Evolutionary conservation across 2,113 vertebrate species (phyloP), one percentile per base, ranked within the genome.

Genomic region (Epinephelus lanceolatus): DNA sequence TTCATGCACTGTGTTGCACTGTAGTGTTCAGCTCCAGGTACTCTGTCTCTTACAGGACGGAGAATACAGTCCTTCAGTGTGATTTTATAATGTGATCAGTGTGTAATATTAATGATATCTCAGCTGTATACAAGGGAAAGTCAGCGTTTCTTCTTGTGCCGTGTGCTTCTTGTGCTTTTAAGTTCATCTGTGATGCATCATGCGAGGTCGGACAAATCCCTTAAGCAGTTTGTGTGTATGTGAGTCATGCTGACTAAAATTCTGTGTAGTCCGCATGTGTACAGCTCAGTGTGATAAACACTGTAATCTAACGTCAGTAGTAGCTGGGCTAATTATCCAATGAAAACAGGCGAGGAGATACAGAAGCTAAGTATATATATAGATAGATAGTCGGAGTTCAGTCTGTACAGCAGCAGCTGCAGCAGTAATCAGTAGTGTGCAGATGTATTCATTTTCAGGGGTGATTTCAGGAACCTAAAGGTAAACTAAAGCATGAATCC

Each of bases 201-300:
- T 14, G n/a, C 23, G 4, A 76, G 14, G 62, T 51, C 2, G 8
- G 49, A 56, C 4, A 17, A n/a, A 25, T 42, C 52, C 37, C 53
- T 57, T 71, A 10, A 45, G 70, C 37, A n/a, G 7, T 40, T 3
- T 71, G 21, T 19, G 23, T 40, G 69, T 42, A 6, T 25, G 52
- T 40, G 49, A 40, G 73, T 83, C 40, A 37, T 45, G 42, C 42
- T 45, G 57, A 25, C 57, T 21, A 55, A 63, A 71, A 37, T 17
- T 17, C 49, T 71, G 59, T 27, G 47, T 8, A 49, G 33, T 33
- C 33, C 0, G 13, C 6, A 23, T 23, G 21, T 55, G 68, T 17
- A 55, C 25, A 55, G 51, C 49, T 55, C 49, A 37, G 12, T 55
- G 49, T 70, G 27, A 53, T 40, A 40, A 69, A 14, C 51, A 37